Base-by-base conservation (phyloP, 1,140 invertebrate genomes). In the Danaus plexippus region DNA sequence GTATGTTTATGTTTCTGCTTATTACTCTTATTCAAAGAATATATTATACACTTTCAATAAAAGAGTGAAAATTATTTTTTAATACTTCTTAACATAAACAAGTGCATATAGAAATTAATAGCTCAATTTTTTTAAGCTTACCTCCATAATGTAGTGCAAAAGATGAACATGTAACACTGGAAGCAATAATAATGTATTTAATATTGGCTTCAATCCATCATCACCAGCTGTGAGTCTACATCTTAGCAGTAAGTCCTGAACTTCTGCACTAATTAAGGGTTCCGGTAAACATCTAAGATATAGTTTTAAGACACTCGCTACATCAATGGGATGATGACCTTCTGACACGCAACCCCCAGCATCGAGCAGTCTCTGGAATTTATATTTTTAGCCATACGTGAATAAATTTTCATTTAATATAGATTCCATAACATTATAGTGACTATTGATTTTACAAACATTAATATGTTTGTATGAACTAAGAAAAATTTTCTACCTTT, bases 261-360 rank as follows among this genome's bases (percentile, higher is more conserved):
- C 89, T 64, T 88, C 85, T 67, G 80, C 79, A 73, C 83, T 87
- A 56, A 97, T 92, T 11, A 96, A 85, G 2, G 95, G 94, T 62
- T 96, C 94, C 7, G 95, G 95, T 40, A 96, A 79, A 67, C 93
- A 91, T 49, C 95, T 87, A 44, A 96, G 91, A 72, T 96, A 96
- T 46, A 92, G 90, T 74, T 96, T 97, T 9, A 97, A 83, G 46
- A 95, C 90, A 83, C 91, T 93, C 8, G 95, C 94, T 9, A 96
- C 90, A 88, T 97, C 95, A 66, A 94, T 91, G 1, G 93, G 91
- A 77, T 94, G 90, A 71, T 92, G 88, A 2, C 91, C 89, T 13
- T 91, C 89, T 18, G 89, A 89, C 22, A 93, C 84, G 52, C 80
- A 84, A 22, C 89, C 89, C 12, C 92, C 93, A 52, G 85, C 89